Conservation (phyloP, 1,140 invertebrate genomes). For the Bombus confusus region DNA sequence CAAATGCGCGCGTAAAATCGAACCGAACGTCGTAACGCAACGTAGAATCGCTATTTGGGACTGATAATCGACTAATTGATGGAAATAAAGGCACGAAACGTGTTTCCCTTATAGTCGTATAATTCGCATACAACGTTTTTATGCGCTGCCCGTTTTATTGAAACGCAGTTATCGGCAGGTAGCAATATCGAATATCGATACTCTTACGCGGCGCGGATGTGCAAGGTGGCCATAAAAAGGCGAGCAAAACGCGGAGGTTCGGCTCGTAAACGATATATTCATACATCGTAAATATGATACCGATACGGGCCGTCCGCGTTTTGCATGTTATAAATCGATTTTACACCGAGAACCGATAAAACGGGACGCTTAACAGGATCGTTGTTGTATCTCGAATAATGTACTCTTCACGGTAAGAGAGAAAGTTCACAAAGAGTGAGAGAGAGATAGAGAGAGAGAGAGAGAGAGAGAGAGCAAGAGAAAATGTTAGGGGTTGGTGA, state of each 20-base stretch:
- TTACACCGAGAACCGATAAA: constrained; percentile 44
- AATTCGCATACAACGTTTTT: constrained; percentile 42
- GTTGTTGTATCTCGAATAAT: constrained; percentile 24
- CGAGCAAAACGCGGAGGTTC: constrained; percentile 26
- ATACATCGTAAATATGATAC: constrained; percentile 50
- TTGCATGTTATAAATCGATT: constrained; percentile 51
- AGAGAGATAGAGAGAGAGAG: neutral
- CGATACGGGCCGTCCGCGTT: constrained; percentile 26
- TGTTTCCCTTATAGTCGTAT: neutral
- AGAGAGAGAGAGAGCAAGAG: neutral
- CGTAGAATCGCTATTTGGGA: neutral
- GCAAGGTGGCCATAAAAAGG: constrained; percentile 38
- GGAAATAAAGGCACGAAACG: constrained; percentile 17
- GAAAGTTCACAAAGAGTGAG: neutral
- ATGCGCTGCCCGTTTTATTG: constrained; percentile 39
- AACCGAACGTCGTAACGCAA: neutral
- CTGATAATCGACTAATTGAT: constrained; percentile 31
- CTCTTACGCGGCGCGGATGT: constrained; percentile 19
- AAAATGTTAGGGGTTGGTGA: neutral
- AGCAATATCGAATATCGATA: constrained; percentile 47
- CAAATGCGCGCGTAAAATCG: neutral
- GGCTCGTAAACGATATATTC: constrained; percentile 47
- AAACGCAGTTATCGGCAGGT: constrained; percentile 43
- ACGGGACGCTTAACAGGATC: constrained; percentile 22
- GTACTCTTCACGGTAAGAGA: neutral